Evolutionary conservation across 2,888 invertebrate genomes (phyloP).

Genomic region (Siphonodentalium dalli): DNA sequence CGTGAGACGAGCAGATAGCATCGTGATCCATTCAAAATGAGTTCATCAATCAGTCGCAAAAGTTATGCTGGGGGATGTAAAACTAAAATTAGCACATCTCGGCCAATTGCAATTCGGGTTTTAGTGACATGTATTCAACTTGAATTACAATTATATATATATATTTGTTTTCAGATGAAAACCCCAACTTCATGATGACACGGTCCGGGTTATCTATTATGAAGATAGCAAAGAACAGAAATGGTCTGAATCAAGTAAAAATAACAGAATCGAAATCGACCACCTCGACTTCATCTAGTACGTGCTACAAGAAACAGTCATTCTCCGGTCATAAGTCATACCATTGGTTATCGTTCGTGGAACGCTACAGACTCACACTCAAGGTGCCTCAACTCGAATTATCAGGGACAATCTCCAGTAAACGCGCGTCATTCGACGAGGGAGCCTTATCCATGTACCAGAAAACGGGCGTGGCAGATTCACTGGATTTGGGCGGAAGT

Average conservation of each 20-base stretch:
- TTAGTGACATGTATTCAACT: no score
- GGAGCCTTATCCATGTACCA: neutral
- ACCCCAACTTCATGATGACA: slow-evolving; percentile 50
- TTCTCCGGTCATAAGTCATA: slow-evolving; percentile 34
- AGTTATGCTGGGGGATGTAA: no score
- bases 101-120: no score
- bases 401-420: slow-evolving; percentile 31
- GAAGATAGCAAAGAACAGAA: slow-evolving; percentile 28
- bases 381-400: slow-evolving; percentile 37
- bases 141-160: no score
- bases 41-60: no score
- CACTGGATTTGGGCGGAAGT: no score
- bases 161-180: slow-evolving; percentile 35
- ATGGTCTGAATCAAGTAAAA: slow-evolving; percentile 6
- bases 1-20: no score
- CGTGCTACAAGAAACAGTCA: slow-evolving; percentile 4
- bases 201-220: slow-evolving; percentile 49
- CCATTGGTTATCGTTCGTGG: slow-evolving; percentile 48
- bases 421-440: neutral
- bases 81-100: no score
- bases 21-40: no score
- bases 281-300: neutral
- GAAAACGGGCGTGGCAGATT: no score
- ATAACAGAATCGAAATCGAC: slow-evolving; percentile 4
- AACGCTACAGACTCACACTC: slow-evolving; percentile 41